phyloP scores from a whole-genome alignment of 2,797 vertebrate genomes.

The Xerus rutilus region DNA sequence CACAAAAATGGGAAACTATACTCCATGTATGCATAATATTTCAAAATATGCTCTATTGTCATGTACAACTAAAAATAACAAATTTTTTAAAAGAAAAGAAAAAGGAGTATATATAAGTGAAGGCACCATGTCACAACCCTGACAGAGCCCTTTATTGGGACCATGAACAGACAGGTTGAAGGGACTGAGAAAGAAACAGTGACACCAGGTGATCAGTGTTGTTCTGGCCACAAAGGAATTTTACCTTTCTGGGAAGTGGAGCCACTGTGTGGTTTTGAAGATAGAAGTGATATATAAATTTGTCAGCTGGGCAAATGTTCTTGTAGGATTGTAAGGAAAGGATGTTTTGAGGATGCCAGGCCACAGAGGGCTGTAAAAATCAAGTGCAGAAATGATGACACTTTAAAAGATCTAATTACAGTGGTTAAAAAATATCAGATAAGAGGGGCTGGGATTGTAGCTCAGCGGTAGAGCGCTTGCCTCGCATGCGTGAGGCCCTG shows the following conservation, averaged over 20 bases:
- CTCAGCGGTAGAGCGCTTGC: too few relatives aligned
- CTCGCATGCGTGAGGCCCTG: too few relatives aligned
- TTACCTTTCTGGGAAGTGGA: background rate
- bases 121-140: background rate
- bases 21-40: too few relatives aligned
- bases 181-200: background rate
- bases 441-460: too few relatives aligned
- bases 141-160: background rate
- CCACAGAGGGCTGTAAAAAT: background rate
- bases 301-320: background rate
- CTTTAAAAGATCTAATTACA: background rate
- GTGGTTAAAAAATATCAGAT: background rate
- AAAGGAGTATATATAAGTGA: background rate
- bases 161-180: background rate
- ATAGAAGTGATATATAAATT: conserved; percentile 6
- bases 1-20: too few relatives aligned
- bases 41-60: too few relatives aligned
- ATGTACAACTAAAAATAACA: too few relatives aligned
- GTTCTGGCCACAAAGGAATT: background rate
- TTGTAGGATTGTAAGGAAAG: conserved; percentile 22
- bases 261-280: background rate
- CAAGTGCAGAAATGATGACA: conserved; percentile 15
- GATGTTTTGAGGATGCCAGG: background rate
- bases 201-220: background rate
- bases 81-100: too few relatives aligned